Evolutionary conservation across 2,797 vertebrate species (phyloP), one percentile per base, ranked within the genome.

Genomic region (Siniperca undulata): DNA sequence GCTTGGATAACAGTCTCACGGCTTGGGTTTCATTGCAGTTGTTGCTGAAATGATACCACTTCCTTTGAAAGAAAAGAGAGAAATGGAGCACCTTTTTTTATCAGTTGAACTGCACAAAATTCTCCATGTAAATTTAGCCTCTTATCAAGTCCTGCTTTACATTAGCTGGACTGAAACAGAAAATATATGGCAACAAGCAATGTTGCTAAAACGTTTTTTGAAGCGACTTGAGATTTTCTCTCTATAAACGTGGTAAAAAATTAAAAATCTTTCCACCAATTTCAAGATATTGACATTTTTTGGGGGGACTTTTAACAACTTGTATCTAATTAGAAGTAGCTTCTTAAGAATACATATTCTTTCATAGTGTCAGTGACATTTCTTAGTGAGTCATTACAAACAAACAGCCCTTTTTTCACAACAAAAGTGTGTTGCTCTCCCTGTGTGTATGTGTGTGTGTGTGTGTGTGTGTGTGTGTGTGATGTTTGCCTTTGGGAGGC

Each of bases 401-500:
- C 81, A 83, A 53, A 72, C 59, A 82, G 56, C 44, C 34, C 30
- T 70, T 81, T 62, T 56, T 73, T 76, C 53, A 79, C 38, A 40
- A 10, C 0, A 16, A 82, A 66, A 74, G 68, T 55, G 77, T 58
- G 62, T 71, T 71, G 67, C 71, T 30, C 13, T 75, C 11, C 24
- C 24, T 71, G 76, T 66, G 66, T 59, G 52, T 27, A 27, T 27
- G 27, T 53, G 30, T 69, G 73, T 77, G 70, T 71, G 68, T 48
- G 73, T 71, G 76, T 66, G 66, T 59, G 52, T 27, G 2, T 27
- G 27, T 53, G 30, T 69, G 73, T 77, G 70, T 71, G 68, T 48
- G 73, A 72, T 91, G 87, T 91, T 94, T 90, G 87, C 77, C 81
- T 89, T 38, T 7, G 46, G 77, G 78, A 82, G 85, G 85, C 36